Evolutionary conservation across 2,888 invertebrate species (phyloP).

Genomic region (Chydorus sphaericus): DNA sequence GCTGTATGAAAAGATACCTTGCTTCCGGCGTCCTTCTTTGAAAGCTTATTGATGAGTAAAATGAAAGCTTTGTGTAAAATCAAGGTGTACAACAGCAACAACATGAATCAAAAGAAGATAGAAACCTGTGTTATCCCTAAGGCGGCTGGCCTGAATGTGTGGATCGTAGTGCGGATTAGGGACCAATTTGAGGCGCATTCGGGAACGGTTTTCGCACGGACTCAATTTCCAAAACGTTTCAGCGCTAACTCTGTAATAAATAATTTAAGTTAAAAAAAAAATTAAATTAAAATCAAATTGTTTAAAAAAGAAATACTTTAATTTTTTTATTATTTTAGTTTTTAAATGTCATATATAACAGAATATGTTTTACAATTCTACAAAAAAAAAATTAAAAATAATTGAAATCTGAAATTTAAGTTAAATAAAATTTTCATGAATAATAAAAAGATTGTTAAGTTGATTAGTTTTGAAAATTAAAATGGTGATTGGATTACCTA

Average conservation of each 20-base stretch:
- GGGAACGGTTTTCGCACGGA: constrained; percentile 42
- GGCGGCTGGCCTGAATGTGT: constrained; percentile 41
- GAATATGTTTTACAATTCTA: no score
- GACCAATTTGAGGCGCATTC: constrained; percentile 44
- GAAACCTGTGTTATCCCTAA: constrained; percentile 40
- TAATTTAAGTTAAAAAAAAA: background rate
- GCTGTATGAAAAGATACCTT: background rate
- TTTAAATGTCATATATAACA: background rate
- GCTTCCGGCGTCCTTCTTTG: background rate
- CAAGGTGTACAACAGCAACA: no score
- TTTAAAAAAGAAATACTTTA: background rate
- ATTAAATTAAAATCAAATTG: background rate
- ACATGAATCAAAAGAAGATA: background rate
- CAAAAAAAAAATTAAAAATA: no score
- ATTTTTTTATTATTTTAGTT: background rate
- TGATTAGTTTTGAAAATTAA: background rate
- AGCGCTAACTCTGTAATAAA: constrained; percentile 27
- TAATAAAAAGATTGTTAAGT: background rate
- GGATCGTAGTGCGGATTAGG: constrained; percentile 40
- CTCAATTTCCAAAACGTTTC: constrained; percentile 43
- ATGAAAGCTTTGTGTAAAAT: no score
- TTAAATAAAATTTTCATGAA: background rate
- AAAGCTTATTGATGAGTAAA: background rate
- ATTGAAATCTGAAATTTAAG: background rate
- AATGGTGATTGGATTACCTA: constrained; percentile 22